A percentile compares a stretch with the other conserved stretches of the same genome.
These are phyloP conservation scores for Neomicropteryx cornuta DNA, from an alignment of 1,140 invertebrate species.

Conservation along the genomic window DNA sequence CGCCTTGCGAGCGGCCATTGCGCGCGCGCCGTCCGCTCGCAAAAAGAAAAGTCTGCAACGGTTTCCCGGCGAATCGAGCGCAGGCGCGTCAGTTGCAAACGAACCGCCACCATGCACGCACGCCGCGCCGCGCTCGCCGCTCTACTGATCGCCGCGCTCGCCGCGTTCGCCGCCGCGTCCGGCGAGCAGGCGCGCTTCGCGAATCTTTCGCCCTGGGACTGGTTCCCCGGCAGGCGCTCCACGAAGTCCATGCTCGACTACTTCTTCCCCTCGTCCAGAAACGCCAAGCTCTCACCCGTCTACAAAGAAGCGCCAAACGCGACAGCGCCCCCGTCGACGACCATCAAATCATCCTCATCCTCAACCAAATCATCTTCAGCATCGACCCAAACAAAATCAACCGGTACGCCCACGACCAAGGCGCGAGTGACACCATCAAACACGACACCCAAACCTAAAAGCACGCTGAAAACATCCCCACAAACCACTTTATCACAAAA, in stretches of 20 bases:
- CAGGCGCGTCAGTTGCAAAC: slow-evolving; percentile 28
- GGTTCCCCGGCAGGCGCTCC: slow-evolving; percentile 30
- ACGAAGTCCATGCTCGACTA: slow-evolving; percentile 39
- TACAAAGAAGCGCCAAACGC: slow-evolving; percentile 20
- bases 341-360: slow-evolving; percentile 23
- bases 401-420: slow-evolving; percentile 14
- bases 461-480: no score
- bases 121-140: slow-evolving; percentile 27
- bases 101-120: slow-evolving; percentile 27
- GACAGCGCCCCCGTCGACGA: slow-evolving; percentile 16
- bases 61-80: slow-evolving; percentile 22
- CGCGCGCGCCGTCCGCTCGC: no score
- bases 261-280: slow-evolving; percentile 37
- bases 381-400: slow-evolving; percentile 32
- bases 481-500: no score
- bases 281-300: slow-evolving; percentile 33
- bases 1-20: no score
- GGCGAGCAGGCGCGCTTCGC: slow-evolving; percentile 24
- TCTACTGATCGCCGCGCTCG: slow-evolving; percentile 20
- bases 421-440: slow-evolving; percentile 7
- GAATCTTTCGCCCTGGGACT: slow-evolving; percentile 35
- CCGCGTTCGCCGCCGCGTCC: slow-evolving; percentile 18
- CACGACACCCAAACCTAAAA: slow-evolving; percentile 1
- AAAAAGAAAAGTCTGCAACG: no score
- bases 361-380: slow-evolving; percentile 18